A percentile compares a stretch with the other conserved stretches of the same genome.
phyloP scores from a whole-genome alignment of 2,888 invertebrate species.

The Caenorhabditis imperialis region DNA sequence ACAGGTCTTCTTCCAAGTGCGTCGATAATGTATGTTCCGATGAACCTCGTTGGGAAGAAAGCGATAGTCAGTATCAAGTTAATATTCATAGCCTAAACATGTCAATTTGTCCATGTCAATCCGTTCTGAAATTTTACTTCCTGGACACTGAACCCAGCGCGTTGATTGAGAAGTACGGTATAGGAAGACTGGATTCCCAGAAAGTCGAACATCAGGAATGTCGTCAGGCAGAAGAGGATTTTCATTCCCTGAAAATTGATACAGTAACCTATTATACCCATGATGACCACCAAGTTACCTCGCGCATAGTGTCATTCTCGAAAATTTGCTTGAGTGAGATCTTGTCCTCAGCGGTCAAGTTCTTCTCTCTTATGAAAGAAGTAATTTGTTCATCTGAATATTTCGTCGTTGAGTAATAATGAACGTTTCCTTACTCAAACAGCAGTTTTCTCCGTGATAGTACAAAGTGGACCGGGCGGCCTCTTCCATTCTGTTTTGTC shows the following conservation, averaged over 20 bases:
- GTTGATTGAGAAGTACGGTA: slow-evolving; percentile 4
- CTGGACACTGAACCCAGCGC: slow-evolving; percentile 26
- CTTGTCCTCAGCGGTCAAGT: slow-evolving; percentile 30
- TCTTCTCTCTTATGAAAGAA: slow-evolving; percentile 33
- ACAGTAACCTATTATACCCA: no score
- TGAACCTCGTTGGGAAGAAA: slow-evolving; percentile 46
- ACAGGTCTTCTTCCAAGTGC: slow-evolving; percentile 51
- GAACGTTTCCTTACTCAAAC: slow-evolving; percentile 3
- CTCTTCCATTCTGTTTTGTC: slow-evolving; percentile 46
- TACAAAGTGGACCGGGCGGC: slow-evolving; percentile 39
- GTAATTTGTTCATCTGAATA: slow-evolving; percentile 26
- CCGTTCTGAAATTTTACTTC: background rate
- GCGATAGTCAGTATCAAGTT: slow-evolving; percentile 39
- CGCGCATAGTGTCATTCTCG: slow-evolving; percentile 44
- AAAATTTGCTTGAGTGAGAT: slow-evolving; percentile 36
- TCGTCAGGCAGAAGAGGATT: slow-evolving; percentile 13
- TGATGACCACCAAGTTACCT: no score
- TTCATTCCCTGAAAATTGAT: slow-evolving; percentile 36
- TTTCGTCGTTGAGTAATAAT: background rate
- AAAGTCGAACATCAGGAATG: slow-evolving; percentile 18
- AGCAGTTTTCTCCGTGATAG: slow-evolving; percentile 45
- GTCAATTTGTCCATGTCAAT: background rate
- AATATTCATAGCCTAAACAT: slow-evolving; percentile 37
- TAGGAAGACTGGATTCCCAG: slow-evolving; percentile 10
- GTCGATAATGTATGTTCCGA: slow-evolving; percentile 57